Base-by-base conservation (phyloP, 2,888 invertebrate genomes). In the Prosapia bicincta region DNA sequence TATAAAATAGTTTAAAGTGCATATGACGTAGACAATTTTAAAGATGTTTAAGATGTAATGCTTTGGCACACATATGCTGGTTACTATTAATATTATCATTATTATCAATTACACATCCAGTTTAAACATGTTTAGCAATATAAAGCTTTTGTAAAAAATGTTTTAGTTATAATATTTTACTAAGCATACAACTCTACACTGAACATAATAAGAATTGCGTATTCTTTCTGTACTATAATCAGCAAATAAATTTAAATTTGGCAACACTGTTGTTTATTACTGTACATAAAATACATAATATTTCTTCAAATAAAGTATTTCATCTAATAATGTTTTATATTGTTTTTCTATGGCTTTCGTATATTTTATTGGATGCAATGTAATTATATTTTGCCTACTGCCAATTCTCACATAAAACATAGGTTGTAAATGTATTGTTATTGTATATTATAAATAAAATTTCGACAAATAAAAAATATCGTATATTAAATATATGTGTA, bases 341-440 rank as follows among this genome's bases (percentile, higher is more conserved):
- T 24, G 28, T 73, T 69, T 26, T 38, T 13, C 30, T 67, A 30
- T 30, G 30, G 6, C 9, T 30, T 66, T 68, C 26, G 67, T 26
- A 43, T 15, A 68, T 26, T 25, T 54, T 54, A 68, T 24, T 38
- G 25, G 28, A 26, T 24, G n/a, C 67, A 68, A 25, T 67, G 72
- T 73, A 43, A 43, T 43, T 25, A 43, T 26, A 32, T 32, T 38
- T 73, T 1, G 73, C 54, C 54, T 54, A 54, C 73, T 73, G 68
- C 73, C 73, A 73, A 73, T 73, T 73, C 73, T 73, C 73, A 73
- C 73, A 38, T 43, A 32, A 54, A 72, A 73, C 43, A 68, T 68
- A 73, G 73, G 73, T 54, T 73, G 73, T 73, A 67, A 43, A 69
- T 73, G 43, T 73, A 73, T 69, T 73, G 73, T 73, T 73, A 73